Conservation (phyloP, 2,797 vertebrate species). For the Channallabes apus region DNA sequence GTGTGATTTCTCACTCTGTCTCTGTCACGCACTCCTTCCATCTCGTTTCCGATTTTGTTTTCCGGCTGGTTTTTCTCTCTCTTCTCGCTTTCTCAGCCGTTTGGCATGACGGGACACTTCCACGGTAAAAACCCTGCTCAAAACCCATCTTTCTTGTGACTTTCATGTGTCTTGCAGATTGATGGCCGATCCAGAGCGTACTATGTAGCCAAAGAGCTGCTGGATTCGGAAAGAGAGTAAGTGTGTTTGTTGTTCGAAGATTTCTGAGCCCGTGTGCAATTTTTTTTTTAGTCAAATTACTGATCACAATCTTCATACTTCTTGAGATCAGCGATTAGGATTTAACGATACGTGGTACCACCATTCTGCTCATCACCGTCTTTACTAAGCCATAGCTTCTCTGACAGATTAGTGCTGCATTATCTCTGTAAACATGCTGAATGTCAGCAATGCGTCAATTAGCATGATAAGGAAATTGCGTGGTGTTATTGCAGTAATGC, state of each 20-base stretch:
- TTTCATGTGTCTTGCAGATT: constrained; percentile 71
- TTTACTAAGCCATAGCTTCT: constrained; percentile 48
- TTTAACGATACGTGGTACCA: not conserved
- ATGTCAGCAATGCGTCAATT: constrained; percentile 48
- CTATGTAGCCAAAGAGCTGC: constrained; percentile 86
- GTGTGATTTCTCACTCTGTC: constrained; percentile 41
- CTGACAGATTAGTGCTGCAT: constrained; percentile 61
- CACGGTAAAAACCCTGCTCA: not conserved
- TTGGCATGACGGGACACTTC: constrained; percentile 6
- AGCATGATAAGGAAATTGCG: constrained; percentile 51
- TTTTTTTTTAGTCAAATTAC: not conserved
- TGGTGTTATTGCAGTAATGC: not conserved
- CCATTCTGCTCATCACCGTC: constrained; percentile 25
- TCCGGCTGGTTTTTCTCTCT: not conserved
- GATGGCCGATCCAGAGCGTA: constrained; percentile 89
- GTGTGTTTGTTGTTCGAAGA: constrained; percentile 56
- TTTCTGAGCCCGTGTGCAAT: not conserved
- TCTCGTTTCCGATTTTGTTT: constrained; percentile 22
- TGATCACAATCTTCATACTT: not conserved
- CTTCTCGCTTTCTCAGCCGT: constrained; percentile 9
- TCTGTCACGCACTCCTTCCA: constrained; percentile 27
- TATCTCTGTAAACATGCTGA: constrained; percentile 54
- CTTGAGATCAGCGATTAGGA: not conserved
- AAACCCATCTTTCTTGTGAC: not conserved
- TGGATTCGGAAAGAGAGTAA: constrained; percentile 92